These are phyloP conservation scores for Charina bottae DNA, from an alignment of 2,113 vertebrate genomes.

Conservation along the genomic window DNA sequence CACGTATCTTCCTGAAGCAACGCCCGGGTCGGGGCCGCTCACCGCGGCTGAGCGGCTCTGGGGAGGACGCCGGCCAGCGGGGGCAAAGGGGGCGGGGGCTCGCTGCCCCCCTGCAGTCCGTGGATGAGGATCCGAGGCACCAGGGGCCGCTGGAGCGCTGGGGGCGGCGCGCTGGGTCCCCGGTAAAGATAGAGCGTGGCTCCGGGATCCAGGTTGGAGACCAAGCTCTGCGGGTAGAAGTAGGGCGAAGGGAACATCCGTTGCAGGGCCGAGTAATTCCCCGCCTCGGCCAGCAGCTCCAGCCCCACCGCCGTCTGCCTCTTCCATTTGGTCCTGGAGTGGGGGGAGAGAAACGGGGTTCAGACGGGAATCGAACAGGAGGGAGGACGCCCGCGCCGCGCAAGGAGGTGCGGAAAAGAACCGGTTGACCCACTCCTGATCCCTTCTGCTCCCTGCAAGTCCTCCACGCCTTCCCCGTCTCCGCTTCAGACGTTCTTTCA, in stretches of 20 bases:
- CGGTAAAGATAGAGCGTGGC: constrained; percentile 95
- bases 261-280: constrained; percentile 95
- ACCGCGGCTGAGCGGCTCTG: constrained; percentile 90
- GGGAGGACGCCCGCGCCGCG: neutral
- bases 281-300: constrained; percentile 93
- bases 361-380: neutral
- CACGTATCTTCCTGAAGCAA: neutral
- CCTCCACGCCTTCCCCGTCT: no score
- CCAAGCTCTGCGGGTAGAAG: constrained; percentile 95
- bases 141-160: constrained; percentile 90
- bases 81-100: constrained; percentile 88
- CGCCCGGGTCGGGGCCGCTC: constrained; percentile 59
- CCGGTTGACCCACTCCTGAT: no score
- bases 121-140: constrained; percentile 95
- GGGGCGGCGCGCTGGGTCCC: constrained; percentile 90
- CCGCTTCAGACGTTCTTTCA: no score
- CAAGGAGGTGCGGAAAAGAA: neutral
- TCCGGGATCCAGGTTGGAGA: constrained; percentile 94
- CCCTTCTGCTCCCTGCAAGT: no score
- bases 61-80: constrained; percentile 88
- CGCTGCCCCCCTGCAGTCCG: constrained; percentile 89
- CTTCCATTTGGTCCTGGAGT: constrained; percentile 94
- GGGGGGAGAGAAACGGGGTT: neutral
- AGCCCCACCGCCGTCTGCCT: constrained; percentile 95
- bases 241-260: constrained; percentile 98